A percentile compares a stretch with the other conserved stretches of the same genome.
Conservation (phyloP, 2,113 vertebrate species). For the Clarias magur region DNA sequence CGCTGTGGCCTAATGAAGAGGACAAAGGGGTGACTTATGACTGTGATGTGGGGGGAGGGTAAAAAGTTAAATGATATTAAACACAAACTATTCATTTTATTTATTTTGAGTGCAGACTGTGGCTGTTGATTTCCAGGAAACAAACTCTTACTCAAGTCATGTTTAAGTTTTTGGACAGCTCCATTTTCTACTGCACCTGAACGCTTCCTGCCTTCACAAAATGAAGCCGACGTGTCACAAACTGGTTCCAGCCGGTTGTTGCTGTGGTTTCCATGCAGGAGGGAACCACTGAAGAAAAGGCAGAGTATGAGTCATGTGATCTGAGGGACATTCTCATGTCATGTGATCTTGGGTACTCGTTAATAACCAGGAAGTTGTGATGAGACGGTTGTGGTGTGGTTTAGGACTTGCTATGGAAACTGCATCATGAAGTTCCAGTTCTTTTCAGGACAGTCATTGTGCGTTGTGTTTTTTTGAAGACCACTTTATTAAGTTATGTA, state of each 20-base stretch:
- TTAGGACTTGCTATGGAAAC: background rate
- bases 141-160: conserved; percentile 43
- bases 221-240: conserved; percentile 86
- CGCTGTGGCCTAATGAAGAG: conserved; percentile 14
- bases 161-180: conserved; percentile 70
- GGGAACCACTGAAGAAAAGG: conserved; percentile 76
- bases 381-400: background rate
- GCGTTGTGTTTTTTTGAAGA: background rate
- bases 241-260: conserved; percentile 87
- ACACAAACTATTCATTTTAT: conserved; percentile 5
- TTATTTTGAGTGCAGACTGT: background rate
- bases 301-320: conserved; percentile 82
- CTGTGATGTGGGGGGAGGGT: conserved; percentile 37
- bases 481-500: background rate
- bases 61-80: conserved; percentile 16
- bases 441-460: background rate
- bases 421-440: background rate
- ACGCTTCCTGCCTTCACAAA: conserved; percentile 82
- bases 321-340: conserved; percentile 79
- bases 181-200: conserved; percentile 87
- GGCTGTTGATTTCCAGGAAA: conserved; percentile 64
- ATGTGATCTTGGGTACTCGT: conserved; percentile 76
- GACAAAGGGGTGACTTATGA: conserved; percentile 44
- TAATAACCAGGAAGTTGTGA: conserved; percentile 74
- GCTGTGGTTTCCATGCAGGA: conserved; percentile 85